phyloP scores from a whole-genome alignment of 2,888 invertebrate genomes.

The Heteromurus nitidus region DNA sequence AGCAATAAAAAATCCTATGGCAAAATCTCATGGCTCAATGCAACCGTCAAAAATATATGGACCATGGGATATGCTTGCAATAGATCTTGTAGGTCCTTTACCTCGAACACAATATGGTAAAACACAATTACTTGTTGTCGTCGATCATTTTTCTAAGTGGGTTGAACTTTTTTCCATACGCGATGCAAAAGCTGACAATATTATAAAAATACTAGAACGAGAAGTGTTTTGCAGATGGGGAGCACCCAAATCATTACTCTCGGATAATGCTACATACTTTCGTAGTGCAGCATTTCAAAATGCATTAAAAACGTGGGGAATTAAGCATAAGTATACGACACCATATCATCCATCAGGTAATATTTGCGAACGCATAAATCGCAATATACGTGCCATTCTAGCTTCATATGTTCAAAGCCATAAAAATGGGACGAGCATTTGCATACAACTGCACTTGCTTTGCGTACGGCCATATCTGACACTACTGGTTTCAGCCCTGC shows the following conservation, averaged over 20 bases:
- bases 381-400: slow-evolving; percentile 53
- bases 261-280: slow-evolving; percentile 66
- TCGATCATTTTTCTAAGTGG: slow-evolving; percentile 62
- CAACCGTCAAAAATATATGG: slow-evolving; percentile 27
- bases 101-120: slow-evolving; percentile 27
- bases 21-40: slow-evolving; percentile 23
- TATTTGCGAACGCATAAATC: slow-evolving; percentile 54
- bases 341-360: slow-evolving; percentile 62
- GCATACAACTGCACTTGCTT: slow-evolving; percentile 11
- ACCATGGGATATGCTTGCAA: slow-evolving; percentile 37
- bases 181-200: slow-evolving; percentile 56
- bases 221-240: slow-evolving; percentile 66
- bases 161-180: slow-evolving; percentile 64
- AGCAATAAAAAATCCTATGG: neutral
- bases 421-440: slow-evolving; percentile 5
- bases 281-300: slow-evolving; percentile 40
- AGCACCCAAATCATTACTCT: slow-evolving; percentile 45
- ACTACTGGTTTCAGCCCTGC: slow-evolving; percentile 17
- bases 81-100: slow-evolving; percentile 67
- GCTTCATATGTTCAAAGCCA: slow-evolving; percentile 22
- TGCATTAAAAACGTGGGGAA: slow-evolving; percentile 52
- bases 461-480: slow-evolving; percentile 11
- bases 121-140: slow-evolving; percentile 57
- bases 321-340: slow-evolving; percentile 42
- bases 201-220: slow-evolving; percentile 54